Conservation (phyloP, 2,797 vertebrate genomes). For the Dermochelys coriacea region DNA sequence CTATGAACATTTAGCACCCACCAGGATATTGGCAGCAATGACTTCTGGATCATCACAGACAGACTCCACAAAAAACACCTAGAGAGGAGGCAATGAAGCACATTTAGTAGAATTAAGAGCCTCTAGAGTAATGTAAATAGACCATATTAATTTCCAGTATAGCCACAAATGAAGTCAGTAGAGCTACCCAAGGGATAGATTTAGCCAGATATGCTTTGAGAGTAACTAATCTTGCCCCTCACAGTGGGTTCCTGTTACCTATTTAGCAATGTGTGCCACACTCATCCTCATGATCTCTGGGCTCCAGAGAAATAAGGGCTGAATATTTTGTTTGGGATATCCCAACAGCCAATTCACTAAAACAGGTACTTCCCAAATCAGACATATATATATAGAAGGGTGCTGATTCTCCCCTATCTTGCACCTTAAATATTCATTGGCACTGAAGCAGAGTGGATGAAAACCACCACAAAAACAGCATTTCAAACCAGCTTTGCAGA, state of each 20-base stretch:
- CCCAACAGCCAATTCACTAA: neutral
- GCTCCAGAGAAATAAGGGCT: neutral
- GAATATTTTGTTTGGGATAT: neutral
- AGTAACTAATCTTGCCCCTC: neutral
- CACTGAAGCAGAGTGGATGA: too few species aligned
- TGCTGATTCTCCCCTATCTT: too few species aligned
- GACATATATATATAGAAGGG: neutral
- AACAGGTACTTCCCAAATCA: neutral
- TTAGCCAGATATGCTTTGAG: too few species aligned
- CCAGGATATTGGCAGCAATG: constrained; percentile 98
- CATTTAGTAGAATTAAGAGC: neutral
- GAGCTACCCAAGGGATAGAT: too few species aligned
- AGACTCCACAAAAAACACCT: constrained; percentile 99
- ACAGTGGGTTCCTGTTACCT: neutral
- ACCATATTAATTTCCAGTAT: rapidly evolving
- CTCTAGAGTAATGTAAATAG: neutral
- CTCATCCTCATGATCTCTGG: neutral
- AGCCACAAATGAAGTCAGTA: rapidly evolving
- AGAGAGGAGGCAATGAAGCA: neutral
- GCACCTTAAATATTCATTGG: neutral
- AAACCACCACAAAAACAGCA: neutral
- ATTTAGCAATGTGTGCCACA: neutral
- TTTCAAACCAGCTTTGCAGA: neutral
- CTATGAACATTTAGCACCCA: constrained; percentile 71
- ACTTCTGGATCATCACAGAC: constrained; percentile 98